Base-by-base conservation (phyloP, 2,797 vertebrate species). In the Artibeus jamaicensis region DNA sequence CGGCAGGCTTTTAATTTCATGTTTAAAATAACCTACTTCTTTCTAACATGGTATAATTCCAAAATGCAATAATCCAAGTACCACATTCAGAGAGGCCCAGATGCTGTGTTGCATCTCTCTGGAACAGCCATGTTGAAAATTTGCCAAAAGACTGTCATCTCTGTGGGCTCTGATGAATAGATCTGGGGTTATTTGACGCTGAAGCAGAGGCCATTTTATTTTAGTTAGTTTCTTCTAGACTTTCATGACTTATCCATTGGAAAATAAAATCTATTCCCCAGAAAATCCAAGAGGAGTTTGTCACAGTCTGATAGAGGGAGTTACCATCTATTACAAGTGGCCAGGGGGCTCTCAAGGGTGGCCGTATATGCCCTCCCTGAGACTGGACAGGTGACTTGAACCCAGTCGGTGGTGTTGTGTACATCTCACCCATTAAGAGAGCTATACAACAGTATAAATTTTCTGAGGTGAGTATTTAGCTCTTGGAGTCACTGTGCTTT, bases 21-120 rank as follows among this genome's bases (percentile, higher is more conserved):
- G 6, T 93, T 94, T 86, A 83, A 96, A 82, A 42, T 90, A 92
- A 68, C 44, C 4, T 73, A 55, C 90, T 92, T 65, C 26, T 77
- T 84, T 88, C 62, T 79, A 78, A 86, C 5, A 34, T 57, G 48
- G 34, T 78, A 59, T 85, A 76, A 22, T 94, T 93, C 42, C 42
- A 91, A 95, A 91, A 53, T 46, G 39, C 22, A 68, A 22, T n/a
- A 78, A 74, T 93, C 50, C 53, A 86, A 81, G 22, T 53, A 77
- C 24, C 3, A 57, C 34, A 48, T 91, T 83, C 84, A 93, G 71
- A 91, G 57, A 94, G 29, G 39, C 39, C 83, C 59, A 95, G 88
- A 39, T 86, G 32, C 59, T 57, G 21, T 87, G 37, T 53, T 50
- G 32, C 22, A 92, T 57, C 46, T 88, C 34, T 93, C 39, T 92